Conservation (phyloP, 2,113 vertebrate genomes). For the Shinisaurus crocodilurus region DNA sequence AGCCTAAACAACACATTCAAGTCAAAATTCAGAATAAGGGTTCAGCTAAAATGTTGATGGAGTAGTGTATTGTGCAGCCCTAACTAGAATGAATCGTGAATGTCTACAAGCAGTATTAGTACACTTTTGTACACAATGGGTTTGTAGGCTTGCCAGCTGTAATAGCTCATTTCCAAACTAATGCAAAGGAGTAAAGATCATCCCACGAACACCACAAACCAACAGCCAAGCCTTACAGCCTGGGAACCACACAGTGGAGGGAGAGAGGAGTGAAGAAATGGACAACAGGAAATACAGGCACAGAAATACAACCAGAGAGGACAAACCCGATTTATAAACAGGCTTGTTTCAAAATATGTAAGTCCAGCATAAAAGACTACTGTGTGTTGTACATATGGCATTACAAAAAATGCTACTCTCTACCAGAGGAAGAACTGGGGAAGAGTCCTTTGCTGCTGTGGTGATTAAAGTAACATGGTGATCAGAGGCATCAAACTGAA, state of each 20-base stretch:
- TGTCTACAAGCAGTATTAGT: not conserved
- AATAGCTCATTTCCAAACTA: not conserved
- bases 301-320: not conserved
- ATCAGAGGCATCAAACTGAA: not conserved
- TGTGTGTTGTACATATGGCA: not conserved
- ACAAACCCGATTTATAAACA: not conserved
- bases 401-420: not conserved
- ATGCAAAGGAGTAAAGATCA: no score
- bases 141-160: not conserved
- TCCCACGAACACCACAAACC: not conserved
- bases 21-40: not conserved
- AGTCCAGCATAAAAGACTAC: not conserved
- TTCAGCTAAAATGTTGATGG: not conserved
- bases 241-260: not conserved
- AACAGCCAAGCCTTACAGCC: not conserved
- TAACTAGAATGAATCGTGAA: not conserved
- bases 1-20: not conserved
- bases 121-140: not conserved
- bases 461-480: not conserved
- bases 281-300: not conserved
- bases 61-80: not conserved
- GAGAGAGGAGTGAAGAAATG: not conserved
- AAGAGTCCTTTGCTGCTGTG: not conserved
- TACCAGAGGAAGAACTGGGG: not conserved
- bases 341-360: not conserved